A percentile compares a stretch with the other conserved stretches of the same genome.
Conservation (phyloP, 1,140 invertebrate species). For the Caenorhabditis inopinata region DNA sequence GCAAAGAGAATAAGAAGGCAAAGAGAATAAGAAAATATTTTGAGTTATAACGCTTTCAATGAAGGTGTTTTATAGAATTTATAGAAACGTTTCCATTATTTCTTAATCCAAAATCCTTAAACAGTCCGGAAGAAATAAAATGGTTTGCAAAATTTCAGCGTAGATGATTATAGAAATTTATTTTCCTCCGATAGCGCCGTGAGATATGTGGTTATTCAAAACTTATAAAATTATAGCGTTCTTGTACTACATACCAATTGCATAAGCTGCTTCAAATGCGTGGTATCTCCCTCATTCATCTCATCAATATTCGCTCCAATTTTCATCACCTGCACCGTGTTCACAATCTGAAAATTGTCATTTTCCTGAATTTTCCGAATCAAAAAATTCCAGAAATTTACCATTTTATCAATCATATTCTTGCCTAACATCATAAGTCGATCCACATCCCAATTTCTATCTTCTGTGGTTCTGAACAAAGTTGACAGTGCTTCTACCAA, state of each 20-base stretch:
- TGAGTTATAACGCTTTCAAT: no score
- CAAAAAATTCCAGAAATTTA: neutral
- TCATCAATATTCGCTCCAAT: slow-evolving; percentile 35
- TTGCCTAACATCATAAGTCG: neutral
- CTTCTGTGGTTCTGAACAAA: neutral
- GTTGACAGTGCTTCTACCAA: neutral
- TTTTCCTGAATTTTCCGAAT: neutral
- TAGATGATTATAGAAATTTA: no score
- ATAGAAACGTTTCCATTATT: no score
- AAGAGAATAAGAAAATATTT: no score
- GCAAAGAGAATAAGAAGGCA: no score
- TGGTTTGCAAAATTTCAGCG: no score
- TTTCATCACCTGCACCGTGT: slow-evolving; percentile 50
- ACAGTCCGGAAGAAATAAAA: no score
- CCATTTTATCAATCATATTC: slow-evolving; percentile 20
- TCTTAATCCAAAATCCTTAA: no score
- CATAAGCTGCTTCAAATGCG: slow-evolving; percentile 47
- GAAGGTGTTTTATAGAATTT: no score
- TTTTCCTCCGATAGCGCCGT: no score
- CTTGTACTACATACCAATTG: slow-evolving; percentile 41
- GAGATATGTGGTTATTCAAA: no score
- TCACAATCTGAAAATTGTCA: slow-evolving; percentile 28
- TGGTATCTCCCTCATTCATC: slow-evolving; percentile 20
- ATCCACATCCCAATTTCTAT: slow-evolving; percentile 12
- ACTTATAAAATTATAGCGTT: no score